Conservation (phyloP, 2,888 invertebrate species). For the Meiosimyza platycephala region DNA sequence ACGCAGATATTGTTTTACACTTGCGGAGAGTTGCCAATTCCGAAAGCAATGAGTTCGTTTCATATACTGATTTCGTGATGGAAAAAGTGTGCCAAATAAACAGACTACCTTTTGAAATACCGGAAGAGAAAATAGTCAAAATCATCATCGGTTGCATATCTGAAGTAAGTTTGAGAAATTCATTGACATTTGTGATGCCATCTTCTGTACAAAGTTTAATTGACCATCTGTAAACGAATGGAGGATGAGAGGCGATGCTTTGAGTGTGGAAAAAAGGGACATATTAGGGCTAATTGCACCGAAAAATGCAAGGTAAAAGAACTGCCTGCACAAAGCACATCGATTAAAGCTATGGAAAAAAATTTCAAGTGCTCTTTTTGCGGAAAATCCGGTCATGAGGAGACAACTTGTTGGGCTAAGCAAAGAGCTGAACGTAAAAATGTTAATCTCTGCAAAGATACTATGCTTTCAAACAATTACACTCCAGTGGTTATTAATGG, state of each 20-base stretch:
- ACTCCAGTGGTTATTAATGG: constrained; percentile 34
- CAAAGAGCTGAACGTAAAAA: constrained; percentile 33
- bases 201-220: too few species aligned
- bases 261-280: too few species aligned
- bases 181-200: too few species aligned
- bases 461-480: constrained; percentile 13
- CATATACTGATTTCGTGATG: constrained; percentile 27
- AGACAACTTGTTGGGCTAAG: too few species aligned
- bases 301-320: background rate
- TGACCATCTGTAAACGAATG: constrained; percentile 34
- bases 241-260: too few species aligned
- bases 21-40: constrained; percentile 40
- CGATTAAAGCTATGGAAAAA: background rate
- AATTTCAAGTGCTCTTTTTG: background rate
- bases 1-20: constrained; percentile 39
- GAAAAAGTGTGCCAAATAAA: constrained; percentile 34
- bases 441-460: constrained; percentile 28
- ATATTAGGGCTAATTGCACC: constrained; percentile 35
- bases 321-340: background rate
- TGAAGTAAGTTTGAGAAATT: too few species aligned
- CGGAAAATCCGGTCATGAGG: constrained; percentile 39
- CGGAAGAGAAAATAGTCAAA: too few species aligned
- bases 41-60: constrained; percentile 21
- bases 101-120: too few species aligned
- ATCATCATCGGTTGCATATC: too few species aligned